Conservation (phyloP, 2,888 invertebrate species). For the Melieria picta region DNA sequence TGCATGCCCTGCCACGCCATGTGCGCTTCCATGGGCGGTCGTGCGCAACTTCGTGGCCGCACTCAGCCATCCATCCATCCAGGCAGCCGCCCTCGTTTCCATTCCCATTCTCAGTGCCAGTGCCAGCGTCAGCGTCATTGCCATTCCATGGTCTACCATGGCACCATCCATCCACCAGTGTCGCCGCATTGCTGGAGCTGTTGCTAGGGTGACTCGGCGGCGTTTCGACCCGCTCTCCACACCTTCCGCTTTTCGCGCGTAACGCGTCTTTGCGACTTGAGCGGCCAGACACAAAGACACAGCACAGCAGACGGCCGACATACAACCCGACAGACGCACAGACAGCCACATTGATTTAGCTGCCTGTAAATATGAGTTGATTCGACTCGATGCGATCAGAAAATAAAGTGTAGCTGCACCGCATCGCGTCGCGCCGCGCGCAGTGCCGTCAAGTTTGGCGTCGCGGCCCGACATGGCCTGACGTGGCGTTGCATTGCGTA, state of each 20-base stretch:
- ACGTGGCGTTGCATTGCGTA: too few species aligned
- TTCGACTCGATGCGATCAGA: too few species aligned
- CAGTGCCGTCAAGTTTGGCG: too few species aligned
- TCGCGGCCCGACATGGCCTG: too few species aligned
- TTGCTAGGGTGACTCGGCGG: slow-evolving; percentile 7
- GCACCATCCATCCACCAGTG: not conserved
- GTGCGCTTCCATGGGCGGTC: slow-evolving; percentile 40
- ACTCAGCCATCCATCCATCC: slow-evolving; percentile 29
- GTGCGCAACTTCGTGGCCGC: slow-evolving; percentile 40
- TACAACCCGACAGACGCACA: slow-evolving; percentile 52
- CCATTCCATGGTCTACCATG: too few species aligned
- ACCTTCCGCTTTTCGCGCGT: slow-evolving; percentile 17
- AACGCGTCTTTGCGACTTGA: slow-evolving; percentile 38
- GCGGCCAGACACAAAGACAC: slow-evolving; percentile 62
- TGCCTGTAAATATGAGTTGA: slow-evolving; percentile 59
- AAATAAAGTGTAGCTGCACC: too few species aligned
- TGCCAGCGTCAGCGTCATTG: too few species aligned
- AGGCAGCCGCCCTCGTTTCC: slow-evolving; percentile 16
- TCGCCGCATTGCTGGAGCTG: not conserved
- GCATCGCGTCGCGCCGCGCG: too few species aligned
- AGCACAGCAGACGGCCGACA: slow-evolving; percentile 6
- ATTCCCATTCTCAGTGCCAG: slow-evolving; percentile 14
- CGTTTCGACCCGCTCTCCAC: slow-evolving; percentile 26
- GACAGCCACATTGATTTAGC: slow-evolving; percentile 57
- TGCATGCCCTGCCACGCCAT: slow-evolving; percentile 21